These are phyloP conservation scores for Apeltes quadracus DNA, from an alignment of 2,113 vertebrate genomes.

Conservation along the genomic window DNA sequence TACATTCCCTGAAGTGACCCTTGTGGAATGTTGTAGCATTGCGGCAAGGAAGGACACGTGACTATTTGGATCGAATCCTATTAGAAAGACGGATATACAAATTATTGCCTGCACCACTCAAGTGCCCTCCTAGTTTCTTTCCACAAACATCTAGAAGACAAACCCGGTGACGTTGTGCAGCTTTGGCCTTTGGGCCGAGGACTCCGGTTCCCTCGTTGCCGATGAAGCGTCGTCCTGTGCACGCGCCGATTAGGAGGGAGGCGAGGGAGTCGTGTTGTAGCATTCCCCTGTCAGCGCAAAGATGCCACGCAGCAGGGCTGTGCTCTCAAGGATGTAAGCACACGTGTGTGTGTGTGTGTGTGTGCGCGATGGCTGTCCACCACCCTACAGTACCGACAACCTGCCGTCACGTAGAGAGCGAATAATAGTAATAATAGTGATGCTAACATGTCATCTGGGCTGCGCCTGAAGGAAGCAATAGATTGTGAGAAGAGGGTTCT, in stretches of 20 bases:
- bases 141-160: not conserved
- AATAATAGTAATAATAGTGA: not conserved
- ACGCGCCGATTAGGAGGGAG: too few species aligned
- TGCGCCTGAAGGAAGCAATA: conserved; percentile 28
- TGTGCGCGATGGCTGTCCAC: too few species aligned
- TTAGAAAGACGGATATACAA: not conserved
- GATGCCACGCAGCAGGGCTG: conserved; percentile 48
- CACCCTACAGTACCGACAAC: too few species aligned
- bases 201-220: too few species aligned
- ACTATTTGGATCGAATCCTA: not conserved
- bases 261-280: conserved; percentile 71
- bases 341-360: too few species aligned
- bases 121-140: not conserved
- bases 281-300: conserved; percentile 70
- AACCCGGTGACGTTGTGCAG: too few species aligned
- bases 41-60: not conserved
- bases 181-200: too few species aligned
- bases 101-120: not conserved
- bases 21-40: not conserved
- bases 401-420: too few species aligned
- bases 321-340: not conserved
- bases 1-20: too few species aligned
- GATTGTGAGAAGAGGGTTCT: conserved; percentile 21
- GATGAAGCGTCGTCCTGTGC: too few species aligned
- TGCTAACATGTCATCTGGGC: conserved; percentile 5